Conservation (phyloP, 2,113 vertebrate species). For the Entomyzon cyanotis region DNA sequence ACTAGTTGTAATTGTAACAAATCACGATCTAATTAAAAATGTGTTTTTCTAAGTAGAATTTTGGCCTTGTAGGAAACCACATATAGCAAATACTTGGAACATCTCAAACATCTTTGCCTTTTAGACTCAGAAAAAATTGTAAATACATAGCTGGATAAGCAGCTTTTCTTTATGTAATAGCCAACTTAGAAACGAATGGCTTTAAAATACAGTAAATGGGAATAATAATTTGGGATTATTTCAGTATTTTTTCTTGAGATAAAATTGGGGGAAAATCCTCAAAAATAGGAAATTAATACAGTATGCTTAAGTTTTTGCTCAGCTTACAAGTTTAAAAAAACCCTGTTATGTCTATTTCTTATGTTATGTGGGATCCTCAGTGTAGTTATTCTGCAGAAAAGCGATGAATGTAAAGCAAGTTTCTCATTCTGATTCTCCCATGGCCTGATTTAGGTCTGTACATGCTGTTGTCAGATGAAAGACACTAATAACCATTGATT, state of each 20-base stretch:
- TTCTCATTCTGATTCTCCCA: not conserved
- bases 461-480: not conserved
- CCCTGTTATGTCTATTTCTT: not conserved
- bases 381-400: not conserved
- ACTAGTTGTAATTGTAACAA: not conserved
- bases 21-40: not conserved
- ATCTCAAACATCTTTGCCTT: not conserved
- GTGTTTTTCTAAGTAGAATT: not conserved
- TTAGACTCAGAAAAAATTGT: not conserved
- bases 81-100: accelerated
- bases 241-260: not conserved
- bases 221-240: not conserved
- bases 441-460: not conserved
- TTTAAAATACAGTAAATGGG: not conserved
- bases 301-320: not conserved
- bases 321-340: not conserved
- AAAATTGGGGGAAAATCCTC: not conserved
- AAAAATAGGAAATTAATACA: not conserved
- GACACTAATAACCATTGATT: not conserved
- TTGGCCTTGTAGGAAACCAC: not conserved
- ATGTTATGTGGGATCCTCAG: not conserved
- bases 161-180: not conserved
- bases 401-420: not conserved
- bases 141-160: not conserved
- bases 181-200: not conserved